These are phyloP conservation scores for Chiridota heheva DNA, from an alignment of 35 echinoderm and acorn worm species.

Conservation along the genomic window DNA sequence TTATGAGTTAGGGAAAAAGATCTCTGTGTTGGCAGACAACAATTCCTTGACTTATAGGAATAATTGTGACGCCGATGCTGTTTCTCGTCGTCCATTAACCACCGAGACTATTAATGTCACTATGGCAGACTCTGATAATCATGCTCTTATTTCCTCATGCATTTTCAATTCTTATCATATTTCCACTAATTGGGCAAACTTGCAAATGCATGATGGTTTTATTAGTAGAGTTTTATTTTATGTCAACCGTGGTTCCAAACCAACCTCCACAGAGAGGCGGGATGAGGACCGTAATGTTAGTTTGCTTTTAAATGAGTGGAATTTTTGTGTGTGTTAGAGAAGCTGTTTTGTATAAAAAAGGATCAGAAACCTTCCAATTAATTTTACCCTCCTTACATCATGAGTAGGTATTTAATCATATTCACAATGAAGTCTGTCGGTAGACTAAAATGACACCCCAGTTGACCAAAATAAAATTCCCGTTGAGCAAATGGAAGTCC, in stretches of 20 bases:
- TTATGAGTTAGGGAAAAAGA: conserved; percentile 41
- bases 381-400: conserved; percentile 30
- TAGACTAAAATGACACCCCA: too few relatives aligned
- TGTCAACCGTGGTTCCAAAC: neutral
- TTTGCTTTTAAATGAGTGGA: conserved; percentile 39
- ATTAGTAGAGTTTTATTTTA: neutral
- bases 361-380: neutral
- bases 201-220: neutral
- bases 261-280: neutral
- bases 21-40: conserved; percentile 39
- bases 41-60: conserved; percentile 50
- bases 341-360: conserved; percentile 43
- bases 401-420: neutral
- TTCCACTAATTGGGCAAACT: neutral
- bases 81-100: neutral
- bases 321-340: conserved; percentile 9
- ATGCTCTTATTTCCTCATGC: neutral
- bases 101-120: neutral
- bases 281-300: neutral
- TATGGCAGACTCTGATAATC: neutral
- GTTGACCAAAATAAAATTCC: too few relatives aligned
- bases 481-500: too few relatives aligned
- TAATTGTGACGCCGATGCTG: conserved; percentile 38
- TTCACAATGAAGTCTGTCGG: conserved; percentile 34
- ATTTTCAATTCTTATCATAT: too few relatives aligned